Base-by-base conservation (phyloP, 1,140 invertebrate genomes). In the Hyphantria cunea region DNA sequence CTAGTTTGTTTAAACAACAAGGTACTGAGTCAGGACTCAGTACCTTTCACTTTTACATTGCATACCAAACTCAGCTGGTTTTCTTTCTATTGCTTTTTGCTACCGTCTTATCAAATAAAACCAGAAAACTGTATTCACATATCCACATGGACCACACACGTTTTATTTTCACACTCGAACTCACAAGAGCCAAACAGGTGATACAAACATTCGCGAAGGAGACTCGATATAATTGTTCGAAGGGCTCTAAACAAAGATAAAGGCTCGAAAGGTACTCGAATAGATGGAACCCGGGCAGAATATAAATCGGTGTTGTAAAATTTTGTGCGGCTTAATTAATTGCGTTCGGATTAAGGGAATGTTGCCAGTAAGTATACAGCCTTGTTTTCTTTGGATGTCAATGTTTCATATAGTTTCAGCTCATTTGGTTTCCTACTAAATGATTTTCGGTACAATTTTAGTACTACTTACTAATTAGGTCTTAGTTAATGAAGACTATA, bases 291-390 rank as follows among this genome's bases (percentile, higher is more conserved):
- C 60, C 62, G 72, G 31, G 53, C 51, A 45, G 84, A 84, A 86
- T 86, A 82, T 78, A 87, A 86, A 87, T 87, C 64, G 78, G 58
- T 72, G 74, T 72, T 74, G 81, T 74, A 82, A 82, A 78, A 78
- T 70, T 80, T 83, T 62, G 70, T 68, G 66, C 69, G 66, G 70
- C 70, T 76, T 81, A 84, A 87, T 87, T 87, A 87, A 85, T 84
- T 82, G 74, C 72, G 68, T 76, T 80, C 69, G 72, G 71, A 80
- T 83, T 83, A 77, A 74, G 50, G 13, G 49, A 54, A 34, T 44
- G 39, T 47, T 34, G 56, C 42, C 59, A n/a, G 41, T 44, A n/a
- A 44, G 41, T 44, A 44, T n/a, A 7, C 41, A 12, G 51, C 31
- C 52, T 61, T 56, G 53, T 64, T 58, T 50, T 56, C 44, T 17